Conservation (phyloP, 1,140 invertebrate genomes). For the Papilio xuthus region DNA sequence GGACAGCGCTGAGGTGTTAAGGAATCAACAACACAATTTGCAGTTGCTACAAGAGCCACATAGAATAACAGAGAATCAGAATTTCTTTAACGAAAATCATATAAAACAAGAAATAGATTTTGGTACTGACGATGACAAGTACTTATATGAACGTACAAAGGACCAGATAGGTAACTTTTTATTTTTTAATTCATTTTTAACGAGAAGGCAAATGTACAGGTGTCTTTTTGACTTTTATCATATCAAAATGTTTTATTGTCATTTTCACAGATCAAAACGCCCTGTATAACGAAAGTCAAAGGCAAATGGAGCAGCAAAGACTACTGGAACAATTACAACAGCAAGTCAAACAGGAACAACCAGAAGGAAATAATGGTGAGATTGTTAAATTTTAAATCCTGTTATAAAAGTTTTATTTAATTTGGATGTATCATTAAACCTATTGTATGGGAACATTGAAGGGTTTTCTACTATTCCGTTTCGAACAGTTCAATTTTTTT, state of each 20-base stretch:
- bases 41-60: conserved; percentile 67
- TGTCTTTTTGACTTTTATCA: too few relatives aligned
- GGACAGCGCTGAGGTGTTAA: conserved; percentile 63
- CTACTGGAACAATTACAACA: conserved; percentile 57
- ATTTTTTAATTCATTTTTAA: not conserved
- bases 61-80: conserved; percentile 67
- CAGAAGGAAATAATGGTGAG: conserved; percentile 50
- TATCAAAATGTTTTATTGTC: not conserved
- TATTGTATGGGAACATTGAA: not conserved
- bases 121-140: conserved; percentile 65
- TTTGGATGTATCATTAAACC: not conserved
- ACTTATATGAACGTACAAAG: conserved; percentile 62
- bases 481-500: too few relatives aligned
- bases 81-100: conserved; percentile 72
- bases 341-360: conserved; percentile 69
- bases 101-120: conserved; percentile 76
- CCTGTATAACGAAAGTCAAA: conserved; percentile 48
- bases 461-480: too few relatives aligned
- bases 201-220: not conserved
- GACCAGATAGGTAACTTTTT: conserved; percentile 57
- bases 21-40: conserved; percentile 72
- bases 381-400: not conserved
- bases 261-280: conserved; percentile 48
- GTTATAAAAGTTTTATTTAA: not conserved
- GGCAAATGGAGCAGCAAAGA: conserved; percentile 52